These are phyloP conservation scores for Frankliniella intonsa DNA, from an alignment of 2,888 invertebrate genomes.

Conservation along the genomic window DNA sequence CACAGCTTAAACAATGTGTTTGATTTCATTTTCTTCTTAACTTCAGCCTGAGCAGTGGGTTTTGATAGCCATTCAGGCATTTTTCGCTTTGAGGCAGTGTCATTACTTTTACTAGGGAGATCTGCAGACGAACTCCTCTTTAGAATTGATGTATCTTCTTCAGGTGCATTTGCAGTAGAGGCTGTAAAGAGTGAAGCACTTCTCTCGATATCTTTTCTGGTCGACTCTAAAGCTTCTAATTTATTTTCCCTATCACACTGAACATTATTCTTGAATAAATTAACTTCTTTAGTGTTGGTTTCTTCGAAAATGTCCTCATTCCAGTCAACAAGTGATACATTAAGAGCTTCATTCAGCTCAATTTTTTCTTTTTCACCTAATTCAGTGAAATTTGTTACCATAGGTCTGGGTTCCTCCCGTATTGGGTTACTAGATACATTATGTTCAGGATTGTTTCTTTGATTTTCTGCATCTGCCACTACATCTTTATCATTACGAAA, in stretches of 20 bases:
- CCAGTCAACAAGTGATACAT: not conserved
- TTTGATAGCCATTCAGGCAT: not conserved
- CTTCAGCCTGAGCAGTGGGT: not conserved
- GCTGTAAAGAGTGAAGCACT: not conserved
- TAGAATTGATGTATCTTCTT: not conserved
- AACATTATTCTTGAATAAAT: not conserved
- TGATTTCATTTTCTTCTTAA: not conserved
- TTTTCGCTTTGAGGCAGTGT: not conserved
- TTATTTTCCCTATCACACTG: not conserved
- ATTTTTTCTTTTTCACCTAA: not conserved
- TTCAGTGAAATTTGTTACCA: not conserved
- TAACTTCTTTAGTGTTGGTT: not conserved
- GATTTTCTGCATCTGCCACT: not conserved
- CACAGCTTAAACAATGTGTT: slow-evolving; percentile 7
- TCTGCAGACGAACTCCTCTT: not conserved
- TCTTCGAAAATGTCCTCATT: not conserved
- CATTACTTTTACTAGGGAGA: not conserved
- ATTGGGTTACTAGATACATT: not conserved
- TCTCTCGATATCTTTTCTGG: not conserved
- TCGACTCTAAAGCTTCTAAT: not conserved
- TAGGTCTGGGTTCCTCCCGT: not conserved
- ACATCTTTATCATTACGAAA: not conserved
- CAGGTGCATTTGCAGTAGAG: not conserved
- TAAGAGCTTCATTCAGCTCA: not conserved
- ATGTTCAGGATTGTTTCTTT: not conserved